Base-by-base conservation (phyloP, 2,888 invertebrate species). In the Nycteola revayana region DNA sequence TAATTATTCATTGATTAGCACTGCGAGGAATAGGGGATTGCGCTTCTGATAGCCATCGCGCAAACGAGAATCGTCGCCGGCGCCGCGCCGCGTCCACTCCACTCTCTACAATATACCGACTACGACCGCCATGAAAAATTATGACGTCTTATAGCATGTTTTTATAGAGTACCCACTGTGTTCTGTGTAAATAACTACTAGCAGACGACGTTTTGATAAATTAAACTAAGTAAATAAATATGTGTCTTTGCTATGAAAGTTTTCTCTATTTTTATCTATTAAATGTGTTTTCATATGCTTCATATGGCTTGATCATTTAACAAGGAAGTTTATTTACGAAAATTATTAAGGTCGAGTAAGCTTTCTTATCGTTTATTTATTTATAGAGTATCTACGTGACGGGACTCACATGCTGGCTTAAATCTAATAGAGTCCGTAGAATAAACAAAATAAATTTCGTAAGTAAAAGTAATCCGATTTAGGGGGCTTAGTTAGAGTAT, bases 1-100 rank as follows among this genome's bases (percentile, higher is more conserved):
- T 88, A 88, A 88, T 88, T 88, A 88, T 88, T 88, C 87, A 88
- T 87, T 88, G 87, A 88, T 88, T 88, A 88, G 87, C 84, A 84
- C 85, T 82, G 84, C 85, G 77, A 83, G 86, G 86, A 87, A 86
- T 88, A 86, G 84, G 75, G 86, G 83, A 86, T 87, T 86, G 85
- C 86, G 82, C 83, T 83, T 77, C 80, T 83, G 87, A 88, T 88
- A 86, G 83, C 78, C 76, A 86, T 86, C 86, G 85, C 78, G 70
- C 77, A 83, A 84, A 86, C 85, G 70, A 82, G 85, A 82, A 82
- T 74, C 73, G 78, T 77, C 75, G 75, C 75, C 70, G 85, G 84
- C 84, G 85, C 84, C 83, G 68, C 57, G 64, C 62, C 65, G 62
- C 67, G 64, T 55, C 61, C 53, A 56, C 53, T 48, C 60, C 60